Evolutionary conservation across 2,113 vertebrate species (phyloP).

Genomic region (Coturnix japonica): DNA sequence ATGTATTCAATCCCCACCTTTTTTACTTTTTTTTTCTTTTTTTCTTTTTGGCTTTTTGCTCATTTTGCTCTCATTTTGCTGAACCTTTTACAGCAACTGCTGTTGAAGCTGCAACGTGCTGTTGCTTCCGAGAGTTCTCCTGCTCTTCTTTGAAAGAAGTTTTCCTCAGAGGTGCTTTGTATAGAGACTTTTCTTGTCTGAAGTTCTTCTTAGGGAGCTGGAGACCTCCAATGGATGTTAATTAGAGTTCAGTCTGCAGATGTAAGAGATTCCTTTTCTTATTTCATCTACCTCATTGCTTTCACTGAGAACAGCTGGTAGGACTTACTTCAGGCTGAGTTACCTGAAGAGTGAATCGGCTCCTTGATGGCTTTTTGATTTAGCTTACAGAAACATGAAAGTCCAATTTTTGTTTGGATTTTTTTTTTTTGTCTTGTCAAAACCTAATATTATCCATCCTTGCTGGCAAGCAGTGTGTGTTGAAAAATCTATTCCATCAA

Average conservation of each 20-base stretch:
- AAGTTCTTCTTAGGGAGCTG: conserved; percentile 63
- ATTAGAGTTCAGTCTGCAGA: conserved; percentile 66
- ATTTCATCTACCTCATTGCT: conserved; percentile 47
- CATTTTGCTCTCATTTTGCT: neutral
- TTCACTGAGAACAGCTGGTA: conserved; percentile 50
- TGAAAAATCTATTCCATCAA: conserved; percentile 24
- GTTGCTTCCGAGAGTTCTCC: conserved; percentile 3
- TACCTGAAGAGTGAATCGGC: conserved; percentile 60
- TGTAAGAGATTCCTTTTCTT: conserved; percentile 46
- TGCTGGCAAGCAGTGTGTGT: neutral
- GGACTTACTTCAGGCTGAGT: conserved; percentile 23
- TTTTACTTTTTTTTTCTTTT: neutral
- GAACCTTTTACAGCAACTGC: neutral
- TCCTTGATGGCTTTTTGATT: conserved; percentile 27
- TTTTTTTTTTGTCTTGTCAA: conserved; percentile 44
- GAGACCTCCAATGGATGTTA: conserved; percentile 61
- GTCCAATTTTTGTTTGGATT: conserved; percentile 22
- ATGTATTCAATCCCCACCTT: neutral
- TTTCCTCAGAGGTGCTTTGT: conserved; percentile 44
- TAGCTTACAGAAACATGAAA: neutral
- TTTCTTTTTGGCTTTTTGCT: neutral
- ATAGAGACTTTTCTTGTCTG: conserved; percentile 33
- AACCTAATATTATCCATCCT: conserved; percentile 15
- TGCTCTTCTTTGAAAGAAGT: conserved; percentile 30
- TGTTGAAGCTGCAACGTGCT: neutral